phyloP scores from a whole-genome alignment of 2,888 invertebrate genomes.

The Platycheirus albimanus region DNA sequence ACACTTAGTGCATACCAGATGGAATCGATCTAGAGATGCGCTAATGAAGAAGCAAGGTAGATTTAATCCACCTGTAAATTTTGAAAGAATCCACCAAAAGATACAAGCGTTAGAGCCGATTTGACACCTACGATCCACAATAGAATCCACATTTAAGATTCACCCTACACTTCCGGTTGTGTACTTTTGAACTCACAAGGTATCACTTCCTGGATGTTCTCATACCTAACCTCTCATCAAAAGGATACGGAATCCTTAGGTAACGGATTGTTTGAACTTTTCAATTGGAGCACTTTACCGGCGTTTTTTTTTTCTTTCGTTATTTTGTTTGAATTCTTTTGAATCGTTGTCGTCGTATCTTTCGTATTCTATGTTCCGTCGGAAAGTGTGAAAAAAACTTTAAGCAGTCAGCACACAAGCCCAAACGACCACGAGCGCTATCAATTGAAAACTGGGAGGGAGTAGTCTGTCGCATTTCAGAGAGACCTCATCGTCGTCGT shows the following conservation, averaged over 20 bases:
- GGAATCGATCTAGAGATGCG: slow-evolving; percentile 31
- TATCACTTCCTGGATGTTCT: slow-evolving; percentile 23
- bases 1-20: slow-evolving; percentile 51
- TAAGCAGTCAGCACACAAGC: slow-evolving; percentile 33
- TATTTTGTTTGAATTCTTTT: slow-evolving; percentile 7
- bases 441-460: slow-evolving; percentile 74
- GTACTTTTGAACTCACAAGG: slow-evolving; percentile 31
- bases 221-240: slow-evolving; percentile 19
- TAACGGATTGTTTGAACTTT: slow-evolving; percentile 18
- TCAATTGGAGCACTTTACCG: slow-evolving; percentile 42
- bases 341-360: too few species aligned
- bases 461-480: slow-evolving; percentile 63
- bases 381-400: slow-evolving; percentile 46
- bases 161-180: slow-evolving; percentile 63
- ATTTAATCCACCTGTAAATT: slow-evolving; percentile 54
- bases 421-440: slow-evolving; percentile 69
- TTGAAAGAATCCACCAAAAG: slow-evolving; percentile 31
- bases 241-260: slow-evolving; percentile 26
- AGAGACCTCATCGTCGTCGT: slow-evolving; percentile 65
- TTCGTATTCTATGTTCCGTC: slow-evolving; percentile 41
- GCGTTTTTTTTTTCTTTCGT: background rate
- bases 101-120: slow-evolving; percentile 20
- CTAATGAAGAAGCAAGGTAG: slow-evolving; percentile 35
- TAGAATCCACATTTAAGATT: slow-evolving; percentile 47
- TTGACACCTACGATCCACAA: slow-evolving; percentile 53